phyloP scores from a whole-genome alignment of 1,140 invertebrate genomes.

The Rhyacophila brunnea region DNA sequence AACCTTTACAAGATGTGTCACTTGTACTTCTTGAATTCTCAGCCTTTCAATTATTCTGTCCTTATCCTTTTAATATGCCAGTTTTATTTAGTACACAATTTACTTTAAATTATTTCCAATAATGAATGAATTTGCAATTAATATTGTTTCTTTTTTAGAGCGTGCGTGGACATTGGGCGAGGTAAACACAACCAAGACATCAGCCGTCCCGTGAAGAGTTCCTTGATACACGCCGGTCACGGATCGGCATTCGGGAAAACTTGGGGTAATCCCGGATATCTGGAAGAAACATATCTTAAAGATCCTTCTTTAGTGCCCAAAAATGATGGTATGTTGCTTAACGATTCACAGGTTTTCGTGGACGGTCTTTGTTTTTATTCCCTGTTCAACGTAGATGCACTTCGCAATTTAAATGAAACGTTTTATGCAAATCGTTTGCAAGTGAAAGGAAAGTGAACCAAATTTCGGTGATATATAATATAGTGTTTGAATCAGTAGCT shows the following conservation, averaged over 20 bases:
- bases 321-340: slow-evolving; percentile 70
- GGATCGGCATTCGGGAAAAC: slow-evolving; percentile 74
- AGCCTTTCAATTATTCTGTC: too few relatives aligned
- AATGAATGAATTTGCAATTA: too few relatives aligned
- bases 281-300: slow-evolving; percentile 34
- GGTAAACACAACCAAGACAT: slow-evolving; percentile 67
- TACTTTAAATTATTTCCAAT: too few relatives aligned
- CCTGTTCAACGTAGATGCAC: neutral
- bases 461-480: too few relatives aligned
- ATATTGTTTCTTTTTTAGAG: slow-evolving; percentile 55
- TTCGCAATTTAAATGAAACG: too few relatives aligned
- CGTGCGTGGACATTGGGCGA: slow-evolving; percentile 68
- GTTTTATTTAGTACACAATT: too few relatives aligned
- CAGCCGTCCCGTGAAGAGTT: slow-evolving; percentile 75
- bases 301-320: slow-evolving; percentile 79
- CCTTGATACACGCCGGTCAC: slow-evolving; percentile 83
- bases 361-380: neutral
- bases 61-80: too few relatives aligned
- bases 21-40: too few relatives aligned
- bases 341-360: neutral
- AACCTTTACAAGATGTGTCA: too few relatives aligned
- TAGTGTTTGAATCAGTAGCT: too few relatives aligned
- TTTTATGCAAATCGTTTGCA: too few relatives aligned
- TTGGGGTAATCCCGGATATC: slow-evolving; percentile 74
- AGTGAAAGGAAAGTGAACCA: too few relatives aligned